These are phyloP conservation scores for Mus minutoides DNA, from an alignment of 2,797 vertebrate genomes.

Conservation along the genomic window DNA sequence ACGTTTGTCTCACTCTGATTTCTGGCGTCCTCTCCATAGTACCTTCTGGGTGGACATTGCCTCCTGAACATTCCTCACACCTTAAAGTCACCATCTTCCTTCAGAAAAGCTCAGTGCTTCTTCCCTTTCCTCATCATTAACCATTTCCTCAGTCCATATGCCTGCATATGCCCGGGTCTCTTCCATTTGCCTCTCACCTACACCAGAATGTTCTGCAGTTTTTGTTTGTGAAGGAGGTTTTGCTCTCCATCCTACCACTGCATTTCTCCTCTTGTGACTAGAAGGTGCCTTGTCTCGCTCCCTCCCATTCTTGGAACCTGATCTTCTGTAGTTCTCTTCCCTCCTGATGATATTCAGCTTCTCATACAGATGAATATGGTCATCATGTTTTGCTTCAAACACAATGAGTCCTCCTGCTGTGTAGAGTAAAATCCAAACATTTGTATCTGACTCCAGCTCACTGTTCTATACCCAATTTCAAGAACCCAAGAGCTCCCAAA, in stretches of 20 bases:
- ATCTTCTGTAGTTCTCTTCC: neutral
- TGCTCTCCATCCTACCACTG: neutral
- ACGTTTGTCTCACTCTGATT: neutral
- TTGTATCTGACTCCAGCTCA: neutral
- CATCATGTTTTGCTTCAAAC: constrained; percentile 4
- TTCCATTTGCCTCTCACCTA: neutral
- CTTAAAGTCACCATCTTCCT: neutral
- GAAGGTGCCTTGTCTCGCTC: neutral
- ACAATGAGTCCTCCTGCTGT: neutral
- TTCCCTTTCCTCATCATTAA: neutral
- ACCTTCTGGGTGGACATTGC: neutral
- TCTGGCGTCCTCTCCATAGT: neutral
- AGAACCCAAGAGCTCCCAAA: neutral
- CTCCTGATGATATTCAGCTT: neutral
- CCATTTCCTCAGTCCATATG: neutral
- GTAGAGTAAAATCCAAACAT: neutral
- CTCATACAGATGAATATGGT: neutral
- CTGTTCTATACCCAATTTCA: neutral
- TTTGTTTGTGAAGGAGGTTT: neutral
- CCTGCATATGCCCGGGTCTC: neutral
- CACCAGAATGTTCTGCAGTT: neutral
- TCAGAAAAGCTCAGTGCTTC: neutral
- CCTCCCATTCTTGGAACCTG: neutral
- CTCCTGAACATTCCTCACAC: neutral
- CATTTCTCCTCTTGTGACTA: neutral